phyloP scores from a whole-genome alignment of 2,888 invertebrate genomes.

The Eulithis prunata region DNA sequence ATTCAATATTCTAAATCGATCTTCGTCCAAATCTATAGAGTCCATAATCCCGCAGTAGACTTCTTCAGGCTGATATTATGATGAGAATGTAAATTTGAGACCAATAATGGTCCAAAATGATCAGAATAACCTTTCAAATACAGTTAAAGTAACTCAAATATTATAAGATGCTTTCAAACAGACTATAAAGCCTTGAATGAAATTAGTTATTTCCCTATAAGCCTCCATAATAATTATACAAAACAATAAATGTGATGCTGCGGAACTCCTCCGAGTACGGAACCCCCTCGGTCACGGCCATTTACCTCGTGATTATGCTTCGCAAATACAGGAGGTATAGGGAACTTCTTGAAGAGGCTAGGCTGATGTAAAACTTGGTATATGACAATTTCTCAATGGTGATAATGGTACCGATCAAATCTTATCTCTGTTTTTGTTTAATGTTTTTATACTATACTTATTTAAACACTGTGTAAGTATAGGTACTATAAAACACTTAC shows the following conservation, averaged over 20 bases:
- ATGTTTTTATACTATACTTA: too few species aligned
- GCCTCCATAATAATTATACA: constrained; percentile 28
- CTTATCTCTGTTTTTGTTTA: too few species aligned
- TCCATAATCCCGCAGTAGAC: too few species aligned
- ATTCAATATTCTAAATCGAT: too few species aligned
- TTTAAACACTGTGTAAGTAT: too few species aligned
- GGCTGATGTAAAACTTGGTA: constrained; percentile 18
- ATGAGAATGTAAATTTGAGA: too few species aligned
- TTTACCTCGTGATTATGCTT: constrained; percentile 73
- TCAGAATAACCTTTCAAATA: too few species aligned
- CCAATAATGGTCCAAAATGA: not conserved
- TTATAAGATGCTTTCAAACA: not conserved
- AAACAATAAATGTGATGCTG: constrained; percentile 54
- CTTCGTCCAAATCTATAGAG: too few species aligned
- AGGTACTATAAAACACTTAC: too few species aligned
- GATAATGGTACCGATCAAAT: too few species aligned
- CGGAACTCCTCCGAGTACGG: constrained; percentile 40
- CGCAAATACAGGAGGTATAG: constrained; percentile 52
- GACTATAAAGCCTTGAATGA: constrained; percentile 14
- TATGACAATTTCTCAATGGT: not conserved
- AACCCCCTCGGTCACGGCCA: constrained; percentile 67
- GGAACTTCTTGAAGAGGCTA: constrained; percentile 33
- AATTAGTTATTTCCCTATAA: constrained; percentile 24
- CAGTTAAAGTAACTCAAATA: not conserved
- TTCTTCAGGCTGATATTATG: too few species aligned